These are phyloP conservation scores for Oryzaephilus surinamensis DNA, from an alignment of 1,140 invertebrate species.

Conservation along the genomic window DNA sequence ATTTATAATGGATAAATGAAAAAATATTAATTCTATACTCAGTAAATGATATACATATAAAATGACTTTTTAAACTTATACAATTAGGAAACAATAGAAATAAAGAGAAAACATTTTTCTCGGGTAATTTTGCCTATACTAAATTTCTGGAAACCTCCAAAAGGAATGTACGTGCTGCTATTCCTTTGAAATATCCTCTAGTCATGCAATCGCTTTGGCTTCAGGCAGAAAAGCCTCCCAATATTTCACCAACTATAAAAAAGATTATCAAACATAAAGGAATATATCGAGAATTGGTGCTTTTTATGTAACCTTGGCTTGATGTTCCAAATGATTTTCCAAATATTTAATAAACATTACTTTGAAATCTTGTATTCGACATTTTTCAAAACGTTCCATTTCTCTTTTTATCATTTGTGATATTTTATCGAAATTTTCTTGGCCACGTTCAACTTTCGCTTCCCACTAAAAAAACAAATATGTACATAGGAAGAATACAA, in stretches of 20 bases:
- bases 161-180: conserved; percentile 36
- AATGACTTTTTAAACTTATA: no score
- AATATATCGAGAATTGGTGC: background rate
- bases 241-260: conserved; percentile 76
- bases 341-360: conserved; percentile 81
- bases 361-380: conserved; percentile 85
- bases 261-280: conserved; percentile 4
- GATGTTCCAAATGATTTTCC: conserved; percentile 87
- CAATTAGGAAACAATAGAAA: no score
- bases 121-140: no score
- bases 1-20: no score
- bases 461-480: conserved; percentile 70
- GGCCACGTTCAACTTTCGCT: conserved; percentile 87
- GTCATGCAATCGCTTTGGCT: conserved; percentile 73
- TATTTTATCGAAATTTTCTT: conserved; percentile 95
- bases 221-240: conserved; percentile 93
- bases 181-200: conserved; percentile 33
- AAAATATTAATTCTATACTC: no score
- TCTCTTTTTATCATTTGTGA: conserved; percentile 94
- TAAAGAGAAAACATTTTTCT: no score
- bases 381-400: conserved; percentile 83
- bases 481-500: no score
- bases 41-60: no score
- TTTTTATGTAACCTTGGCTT: conserved; percentile 67
- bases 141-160: conserved; percentile 32